Evolutionary conservation across 2,888 invertebrate species (phyloP), one percentile per base, ranked within the genome.

Genomic region (Cylindroiulus punctatus): DNA sequence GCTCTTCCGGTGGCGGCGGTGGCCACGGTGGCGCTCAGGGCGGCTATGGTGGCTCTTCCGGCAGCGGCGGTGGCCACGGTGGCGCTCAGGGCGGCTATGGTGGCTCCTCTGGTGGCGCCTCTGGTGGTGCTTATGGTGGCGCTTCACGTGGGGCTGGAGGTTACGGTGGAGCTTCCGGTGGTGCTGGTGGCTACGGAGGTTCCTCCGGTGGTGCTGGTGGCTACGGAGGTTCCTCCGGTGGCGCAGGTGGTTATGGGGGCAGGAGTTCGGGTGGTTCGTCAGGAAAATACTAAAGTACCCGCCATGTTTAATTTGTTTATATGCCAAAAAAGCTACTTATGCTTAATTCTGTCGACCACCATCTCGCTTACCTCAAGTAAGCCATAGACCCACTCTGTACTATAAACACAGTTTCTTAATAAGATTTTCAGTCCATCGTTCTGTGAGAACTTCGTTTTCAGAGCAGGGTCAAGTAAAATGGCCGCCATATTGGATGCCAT

Each of bases 161-260:
- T 47, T 47, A 42, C 12, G 84, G 84, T 84, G 84, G 84, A 5
- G 17, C 47, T 10, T 40, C 47, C 42, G 82, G 57, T 81, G 44
- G 82, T 4, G 65, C 22, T 81, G 81, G 85, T 36, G 85, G 85
- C 84, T 47, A 26, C 22, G 57, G 52, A 0, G 86, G 86, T n/a
- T 44, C 81, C 40, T 57, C 44, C 22, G 86, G 82, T 19, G 42
- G 86, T 19, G 47, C 47, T 12, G 83, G 86, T 12, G n/a, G 85
- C 4, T 36, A 81, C 40, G 81, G 86, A 0, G 65, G 81, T 42
- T 8, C 36, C 14, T 81, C 36, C 3, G 36, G 85, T 14, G 76
- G 36, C 26, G 32, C 85, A 32, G 84, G 84, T 3, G 84, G 84
- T 47, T 22, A 84, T 47, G 84, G 84, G 0, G 82, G 82, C 5